phyloP scores from a whole-genome alignment of 2,113 vertebrate genomes.

The Clarias gariepinus region DNA sequence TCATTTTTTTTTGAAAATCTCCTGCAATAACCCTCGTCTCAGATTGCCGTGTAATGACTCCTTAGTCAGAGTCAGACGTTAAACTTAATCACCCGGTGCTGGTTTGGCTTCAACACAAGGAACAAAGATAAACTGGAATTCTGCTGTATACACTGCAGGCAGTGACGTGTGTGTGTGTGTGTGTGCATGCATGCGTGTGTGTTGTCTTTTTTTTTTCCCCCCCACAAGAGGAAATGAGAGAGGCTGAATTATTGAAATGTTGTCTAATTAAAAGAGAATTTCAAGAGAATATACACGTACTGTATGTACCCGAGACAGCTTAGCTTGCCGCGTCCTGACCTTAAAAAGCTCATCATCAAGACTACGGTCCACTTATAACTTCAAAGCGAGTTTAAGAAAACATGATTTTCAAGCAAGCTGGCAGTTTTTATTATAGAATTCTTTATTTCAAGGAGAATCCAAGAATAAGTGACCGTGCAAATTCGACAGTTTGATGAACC shows the following conservation, averaged over 20 bases:
- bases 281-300: not conserved
- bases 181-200: not conserved
- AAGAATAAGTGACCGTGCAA: not conserved
- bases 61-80: not conserved
- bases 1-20: not conserved
- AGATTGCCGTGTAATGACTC: not conserved
- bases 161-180: not conserved
- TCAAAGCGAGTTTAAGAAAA: not conserved
- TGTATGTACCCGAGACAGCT: not conserved
- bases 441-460: not conserved
- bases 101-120: not conserved
- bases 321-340: not conserved
- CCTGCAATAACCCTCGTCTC: not conserved
- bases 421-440: not conserved
- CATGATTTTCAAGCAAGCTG: no score
- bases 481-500: not conserved
- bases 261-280: not conserved
- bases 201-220: not conserved
- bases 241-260: not conserved
- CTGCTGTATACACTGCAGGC: not conserved
- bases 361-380: not conserved
- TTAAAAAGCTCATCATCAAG: not conserved
- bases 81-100: not conserved
- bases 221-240: not conserved
- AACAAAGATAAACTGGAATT: constrained; percentile 4